phyloP scores from a whole-genome alignment of 2,888 invertebrate species.

The Pheosia gnoma region DNA sequence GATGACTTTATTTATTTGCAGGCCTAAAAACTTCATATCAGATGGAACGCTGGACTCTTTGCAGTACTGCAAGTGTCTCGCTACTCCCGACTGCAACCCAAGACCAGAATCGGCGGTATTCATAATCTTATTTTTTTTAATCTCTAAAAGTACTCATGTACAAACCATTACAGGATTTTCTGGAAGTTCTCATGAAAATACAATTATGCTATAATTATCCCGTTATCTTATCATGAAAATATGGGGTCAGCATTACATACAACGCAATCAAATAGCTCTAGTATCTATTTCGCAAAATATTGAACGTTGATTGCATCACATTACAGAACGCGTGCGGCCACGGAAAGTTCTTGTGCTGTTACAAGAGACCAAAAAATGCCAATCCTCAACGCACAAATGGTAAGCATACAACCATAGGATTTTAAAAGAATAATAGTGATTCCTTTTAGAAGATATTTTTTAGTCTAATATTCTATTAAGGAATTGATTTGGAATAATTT shows the following conservation, averaged over 20 bases:
- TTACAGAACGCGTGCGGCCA: slow-evolving; percentile 86
- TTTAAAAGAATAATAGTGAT: too few relatives aligned
- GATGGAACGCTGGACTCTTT: slow-evolving; percentile 66
- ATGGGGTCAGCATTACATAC: too few relatives aligned
- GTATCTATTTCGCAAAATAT: not conserved
- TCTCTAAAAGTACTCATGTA: too few relatives aligned
- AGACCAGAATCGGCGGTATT: slow-evolving; percentile 54
- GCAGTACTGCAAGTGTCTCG: slow-evolving; percentile 67
- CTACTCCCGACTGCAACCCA: slow-evolving; percentile 56
- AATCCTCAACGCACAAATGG: slow-evolving; percentile 35
- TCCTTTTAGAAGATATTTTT: too few relatives aligned
- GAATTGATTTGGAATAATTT: not conserved
- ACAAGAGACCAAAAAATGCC: slow-evolving; percentile 60
- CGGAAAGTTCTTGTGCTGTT: slow-evolving; percentile 87
- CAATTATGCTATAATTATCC: too few relatives aligned
- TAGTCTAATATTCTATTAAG: too few relatives aligned
- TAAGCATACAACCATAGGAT: not conserved
- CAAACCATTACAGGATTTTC: too few relatives aligned
- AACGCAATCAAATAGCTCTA: too few relatives aligned
- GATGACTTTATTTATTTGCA: slow-evolving; percentile 19
- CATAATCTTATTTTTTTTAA: not conserved
- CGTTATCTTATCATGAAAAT: too few relatives aligned
- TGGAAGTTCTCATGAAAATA: too few relatives aligned
- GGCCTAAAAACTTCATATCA: slow-evolving; percentile 26
- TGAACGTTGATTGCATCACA: slow-evolving; percentile 6